Percentiles rank a stretch among this genome's conserved stretches.
phyloP scores from a whole-genome alignment of 2,113 vertebrate genomes.

The Dunckerocampus dactyliophorus region DNA sequence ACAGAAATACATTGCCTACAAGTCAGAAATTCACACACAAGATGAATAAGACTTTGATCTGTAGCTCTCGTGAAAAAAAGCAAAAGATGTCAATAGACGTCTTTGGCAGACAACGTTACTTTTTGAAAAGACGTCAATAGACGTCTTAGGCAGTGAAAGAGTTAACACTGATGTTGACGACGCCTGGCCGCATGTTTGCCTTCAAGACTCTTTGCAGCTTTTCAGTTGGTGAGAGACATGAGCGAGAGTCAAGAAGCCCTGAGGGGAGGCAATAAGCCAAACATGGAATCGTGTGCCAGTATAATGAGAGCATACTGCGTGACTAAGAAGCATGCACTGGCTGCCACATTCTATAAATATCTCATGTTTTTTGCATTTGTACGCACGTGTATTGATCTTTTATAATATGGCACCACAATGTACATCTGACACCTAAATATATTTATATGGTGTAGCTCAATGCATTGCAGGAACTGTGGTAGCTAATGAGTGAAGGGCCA shows the following conservation, averaged over 20 bases:
- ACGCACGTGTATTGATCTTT: not conserved
- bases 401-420: not conserved
- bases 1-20: too few species aligned
- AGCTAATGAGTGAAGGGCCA: too few species aligned
- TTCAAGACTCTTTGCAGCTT: slow-evolving; percentile 25
- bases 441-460: not conserved
- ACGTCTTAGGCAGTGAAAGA: too few species aligned
- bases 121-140: too few species aligned
- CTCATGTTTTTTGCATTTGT: not conserved
- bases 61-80: too few species aligned
- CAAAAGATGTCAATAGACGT: too few species aligned
- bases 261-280: slow-evolving; percentile 16
- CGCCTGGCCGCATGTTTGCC: slow-evolving; percentile 13
- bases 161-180: not conserved
- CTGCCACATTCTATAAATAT: slow-evolving; percentile 10
- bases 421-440: not conserved
- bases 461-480: not conserved
- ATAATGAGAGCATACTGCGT: slow-evolving; percentile 23
- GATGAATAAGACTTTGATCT: too few species aligned
- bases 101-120: too few species aligned
- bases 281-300: slow-evolving; percentile 12
- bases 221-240: slow-evolving; percentile 30
- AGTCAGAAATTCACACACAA: too few species aligned
- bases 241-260: slow-evolving; percentile 19
- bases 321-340: slow-evolving; percentile 11